These are phyloP conservation scores for Tanaodytes sp. DNA, from an alignment of 2,888 invertebrate species.

Conservation along the genomic window DNA sequence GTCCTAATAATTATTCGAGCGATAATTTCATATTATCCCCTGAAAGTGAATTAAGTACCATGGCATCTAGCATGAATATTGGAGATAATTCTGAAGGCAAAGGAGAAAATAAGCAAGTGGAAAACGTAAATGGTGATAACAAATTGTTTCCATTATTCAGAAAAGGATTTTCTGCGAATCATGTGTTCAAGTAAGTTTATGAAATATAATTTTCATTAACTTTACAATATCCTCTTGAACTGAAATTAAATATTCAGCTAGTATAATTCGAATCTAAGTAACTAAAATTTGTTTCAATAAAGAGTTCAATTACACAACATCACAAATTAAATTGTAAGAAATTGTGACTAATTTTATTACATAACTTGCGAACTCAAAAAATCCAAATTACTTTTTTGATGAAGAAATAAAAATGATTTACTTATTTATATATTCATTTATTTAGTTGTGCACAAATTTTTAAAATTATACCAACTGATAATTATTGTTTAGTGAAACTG, in stretches of 20 bases:
- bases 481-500: slow-evolving; percentile 59
- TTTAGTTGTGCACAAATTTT: too few relatives aligned
- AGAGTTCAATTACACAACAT: too few relatives aligned
- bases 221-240: not conserved
- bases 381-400: too few relatives aligned
- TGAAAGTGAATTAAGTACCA: slow-evolving; percentile 74
- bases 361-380: too few relatives aligned
- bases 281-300: too few relatives aligned
- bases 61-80: slow-evolving; percentile 75
- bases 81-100: slow-evolving; percentile 62
- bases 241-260: too few relatives aligned
- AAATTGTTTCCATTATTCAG: slow-evolving; percentile 67
- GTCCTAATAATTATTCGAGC: not conserved
- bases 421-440: too few relatives aligned
- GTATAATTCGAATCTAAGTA: too few relatives aligned
- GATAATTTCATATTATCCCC: slow-evolving; percentile 70
- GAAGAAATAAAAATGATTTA: too few relatives aligned
- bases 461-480: too few relatives aligned
- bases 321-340: too few relatives aligned
- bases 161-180: slow-evolving; percentile 60
- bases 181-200: slow-evolving; percentile 59
- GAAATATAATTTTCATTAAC: not conserved
- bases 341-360: too few relatives aligned
- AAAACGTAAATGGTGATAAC: slow-evolving; percentile 20
- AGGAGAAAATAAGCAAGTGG: slow-evolving; percentile 37